Conservation (phyloP, 30 jellyfish, hydroid and myxozoan species). For the Turritopsis dohrnii region DNA sequence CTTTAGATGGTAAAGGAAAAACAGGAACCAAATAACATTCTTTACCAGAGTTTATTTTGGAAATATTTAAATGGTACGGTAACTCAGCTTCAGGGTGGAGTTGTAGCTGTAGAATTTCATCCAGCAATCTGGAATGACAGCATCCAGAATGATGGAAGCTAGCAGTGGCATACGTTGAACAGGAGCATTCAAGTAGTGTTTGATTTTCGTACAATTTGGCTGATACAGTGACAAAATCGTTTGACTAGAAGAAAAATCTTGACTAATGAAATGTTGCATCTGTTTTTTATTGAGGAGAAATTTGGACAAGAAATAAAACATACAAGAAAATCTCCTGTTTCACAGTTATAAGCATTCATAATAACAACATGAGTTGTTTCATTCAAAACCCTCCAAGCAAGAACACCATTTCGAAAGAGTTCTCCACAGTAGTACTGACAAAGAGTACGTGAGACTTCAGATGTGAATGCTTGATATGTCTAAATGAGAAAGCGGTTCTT, state of each 20-base stretch:
- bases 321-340: conserved; percentile 7
- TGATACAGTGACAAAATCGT: not conserved
- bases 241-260: not conserved
- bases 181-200: not conserved
- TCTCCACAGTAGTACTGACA: conserved; percentile 17
- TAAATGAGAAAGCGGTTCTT: no score
- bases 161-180: conserved; percentile 2
- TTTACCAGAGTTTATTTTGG: not conserved
- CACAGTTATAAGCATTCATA: conserved; percentile 5
- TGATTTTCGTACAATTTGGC: no score
- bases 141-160: not conserved
- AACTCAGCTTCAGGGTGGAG: no score
- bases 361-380: not conserved
- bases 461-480: no score
- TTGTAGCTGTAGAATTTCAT: not conserved
- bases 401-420: conserved; percentile 8
- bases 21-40: not conserved
- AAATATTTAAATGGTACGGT: no score
- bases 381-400: conserved; percentile 9
- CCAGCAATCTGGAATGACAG: conserved; percentile 2
- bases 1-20: not conserved
- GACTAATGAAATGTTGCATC: not conserved
- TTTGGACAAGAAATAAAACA: not conserved
- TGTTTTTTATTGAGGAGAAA: not conserved
- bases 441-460: no score